Evolutionary conservation across 1,140 invertebrate genomes (phyloP), one percentile per base, ranked within the genome.

Genomic region (Drosophila mojavensis): DNA sequence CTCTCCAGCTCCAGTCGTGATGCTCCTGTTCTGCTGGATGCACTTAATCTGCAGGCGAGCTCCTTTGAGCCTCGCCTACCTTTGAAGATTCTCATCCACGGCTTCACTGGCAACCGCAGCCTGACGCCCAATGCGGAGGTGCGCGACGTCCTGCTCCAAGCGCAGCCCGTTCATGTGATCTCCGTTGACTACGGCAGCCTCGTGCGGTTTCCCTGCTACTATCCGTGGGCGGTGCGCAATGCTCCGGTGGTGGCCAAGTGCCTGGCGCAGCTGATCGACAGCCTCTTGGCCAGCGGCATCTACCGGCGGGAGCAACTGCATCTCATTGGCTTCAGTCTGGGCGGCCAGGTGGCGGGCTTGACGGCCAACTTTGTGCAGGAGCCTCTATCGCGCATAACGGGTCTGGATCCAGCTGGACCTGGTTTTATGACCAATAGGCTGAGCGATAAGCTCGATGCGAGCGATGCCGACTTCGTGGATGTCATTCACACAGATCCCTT

Each of bases 321-420:
- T 86, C 78, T 98, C 30, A 96, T 98, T 78, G 98, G 97, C 0
- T 98, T 97, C 92, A 96, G 95, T 68, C 92, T 97, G 60, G 98
- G 98, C 0, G 97, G 97, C 2, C 98, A 99, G 86, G 95, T 98
- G 0, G 97, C 97, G 0, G 98, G 97, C 1, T 97, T 97, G 84
- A 96, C 97, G 15, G 77, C 91, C n/a, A 92, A 92, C 13, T 72
- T 79, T 74, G 66, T 81, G 33, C 61, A 67, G 2, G 50, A 79
- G 17, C 78, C 79, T 7, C 59, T 92, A 43, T 55, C 69, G 0
- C 70, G 91, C 33, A 92, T 92, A 5, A 92, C 91, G 0, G 91
- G 91, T 28, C 59, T 92, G 1, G 92, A 92, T 91, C 91, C 91
- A 0, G 91, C 91, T 5, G 80, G 90, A 6, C 89, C 86, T 5